Percentiles rank a stretch among this genome's conserved stretches.
Conservation (phyloP, 2,888 invertebrate species). For the Sarcophaga carnaria region DNA sequence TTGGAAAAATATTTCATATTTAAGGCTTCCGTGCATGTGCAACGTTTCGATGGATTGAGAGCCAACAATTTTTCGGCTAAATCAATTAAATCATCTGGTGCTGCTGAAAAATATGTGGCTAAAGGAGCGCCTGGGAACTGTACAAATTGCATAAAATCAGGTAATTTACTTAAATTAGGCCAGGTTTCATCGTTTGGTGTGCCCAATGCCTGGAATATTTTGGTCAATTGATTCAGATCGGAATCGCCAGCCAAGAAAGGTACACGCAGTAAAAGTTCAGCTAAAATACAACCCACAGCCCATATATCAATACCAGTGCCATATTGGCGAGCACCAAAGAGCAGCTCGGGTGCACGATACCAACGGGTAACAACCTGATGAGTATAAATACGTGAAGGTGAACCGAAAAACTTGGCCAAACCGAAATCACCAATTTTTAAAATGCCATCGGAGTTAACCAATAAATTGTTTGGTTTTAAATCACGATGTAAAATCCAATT, state of each 20-base stretch:
- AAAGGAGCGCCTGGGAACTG: constrained; percentile 91
- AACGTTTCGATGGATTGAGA: constrained; percentile 91
- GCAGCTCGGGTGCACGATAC: constrained; percentile 96
- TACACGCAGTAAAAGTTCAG: constrained; percentile 93
- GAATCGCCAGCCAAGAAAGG: constrained; percentile 98
- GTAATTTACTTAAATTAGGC: constrained; percentile 91
- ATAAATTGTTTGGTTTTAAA: constrained; percentile 98
- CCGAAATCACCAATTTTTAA: constrained; percentile 99
- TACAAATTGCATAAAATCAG: constrained; percentile 97
- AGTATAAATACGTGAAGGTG: constrained; percentile 97
- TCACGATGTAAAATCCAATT: constrained; percentile 99
- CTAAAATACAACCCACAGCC: constrained; percentile 99
- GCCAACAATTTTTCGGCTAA: constrained; percentile 90
- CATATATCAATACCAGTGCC: constrained; percentile 98
- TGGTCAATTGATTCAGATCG: constrained; percentile 97
- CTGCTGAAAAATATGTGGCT: constrained; percentile 97
- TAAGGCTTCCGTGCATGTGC: constrained; percentile 91
- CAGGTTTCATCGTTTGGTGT: constrained; percentile 96
- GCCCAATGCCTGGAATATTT: constrained; percentile 97
- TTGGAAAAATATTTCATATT: constrained; percentile 95
- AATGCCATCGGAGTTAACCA: constrained; percentile 95
- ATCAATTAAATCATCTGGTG: constrained; percentile 93
- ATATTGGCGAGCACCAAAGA: constrained; percentile 97
- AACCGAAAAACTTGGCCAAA: constrained; percentile 97
- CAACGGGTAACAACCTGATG: constrained; percentile 98